A percentile compares a stretch with the other conserved stretches of the same genome.
These are phyloP conservation scores for Hirundichthys speculiger DNA, from an alignment of 2,113 vertebrate genomes.

Conservation along the genomic window DNA sequence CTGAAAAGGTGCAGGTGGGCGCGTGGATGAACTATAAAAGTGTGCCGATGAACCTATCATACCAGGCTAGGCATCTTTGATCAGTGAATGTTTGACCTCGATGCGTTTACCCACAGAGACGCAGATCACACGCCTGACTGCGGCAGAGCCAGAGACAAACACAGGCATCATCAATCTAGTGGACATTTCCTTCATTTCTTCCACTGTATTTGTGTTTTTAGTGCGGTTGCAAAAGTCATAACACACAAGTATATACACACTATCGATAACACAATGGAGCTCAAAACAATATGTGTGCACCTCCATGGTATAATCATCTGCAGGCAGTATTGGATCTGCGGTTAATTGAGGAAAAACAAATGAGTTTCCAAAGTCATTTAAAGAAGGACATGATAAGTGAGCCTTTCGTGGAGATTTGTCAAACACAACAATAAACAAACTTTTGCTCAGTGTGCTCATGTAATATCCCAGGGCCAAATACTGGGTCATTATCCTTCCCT, in stretches of 20 bases:
- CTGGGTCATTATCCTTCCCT: constrained; percentile 44
- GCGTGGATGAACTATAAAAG: constrained; percentile 22
- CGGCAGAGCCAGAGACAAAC: constrained; percentile 26
- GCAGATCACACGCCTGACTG: constrained; percentile 32
- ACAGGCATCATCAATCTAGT: neutral
- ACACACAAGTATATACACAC: neutral
- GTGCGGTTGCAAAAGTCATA: constrained; percentile 12
- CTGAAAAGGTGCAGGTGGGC: constrained; percentile 53
- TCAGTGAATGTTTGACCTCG: constrained; percentile 47
- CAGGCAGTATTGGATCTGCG: constrained; percentile 64
- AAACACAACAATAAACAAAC: constrained; percentile 78
- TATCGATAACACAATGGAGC: constrained; percentile 41
- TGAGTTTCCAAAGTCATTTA: constrained; percentile 82
- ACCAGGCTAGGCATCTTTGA: too few relatives aligned
- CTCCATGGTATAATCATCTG: constrained; percentile 52
- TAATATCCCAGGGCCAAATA: constrained; percentile 67
- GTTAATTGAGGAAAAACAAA: constrained; percentile 78
- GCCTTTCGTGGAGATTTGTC: constrained; percentile 72
- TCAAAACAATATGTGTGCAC: constrained; percentile 23
- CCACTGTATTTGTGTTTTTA: too few relatives aligned
- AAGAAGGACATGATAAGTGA: constrained; percentile 73
- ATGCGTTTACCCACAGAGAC: constrained; percentile 25
- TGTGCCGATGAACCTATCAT: constrained; percentile 26
- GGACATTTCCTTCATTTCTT: constrained; percentile 4
- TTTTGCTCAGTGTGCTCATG: too few relatives aligned